These are phyloP conservation scores for Clusia tigrina DNA, from an alignment of 2,888 invertebrate genomes.

Conservation along the genomic window DNA sequence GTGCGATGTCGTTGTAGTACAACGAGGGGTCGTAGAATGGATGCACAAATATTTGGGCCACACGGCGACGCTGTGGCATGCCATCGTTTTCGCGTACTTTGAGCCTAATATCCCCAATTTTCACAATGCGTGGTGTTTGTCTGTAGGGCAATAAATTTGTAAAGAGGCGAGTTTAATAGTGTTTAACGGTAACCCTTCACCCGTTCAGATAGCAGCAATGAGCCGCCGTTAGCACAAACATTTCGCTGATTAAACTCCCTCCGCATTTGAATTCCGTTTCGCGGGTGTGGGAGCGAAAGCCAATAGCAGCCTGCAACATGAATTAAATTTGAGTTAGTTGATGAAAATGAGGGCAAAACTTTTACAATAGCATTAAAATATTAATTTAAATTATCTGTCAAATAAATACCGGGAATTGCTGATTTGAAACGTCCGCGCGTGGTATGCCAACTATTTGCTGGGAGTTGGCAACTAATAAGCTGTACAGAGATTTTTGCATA, in stretches of 20 bases:
- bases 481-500: too few species aligned
- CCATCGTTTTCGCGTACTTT: conserved; percentile 58
- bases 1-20: conserved; percentile 69
- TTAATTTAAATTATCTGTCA: not conserved
- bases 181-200: conserved; percentile 33
- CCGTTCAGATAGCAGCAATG: conserved; percentile 51
- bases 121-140: conserved; percentile 60
- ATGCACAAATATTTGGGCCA: conserved; percentile 62
- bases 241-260: conserved; percentile 50
- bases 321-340: too few species aligned
- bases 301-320: conserved; percentile 50
- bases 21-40: conserved; percentile 65
- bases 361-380: too few species aligned
- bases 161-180: not conserved
- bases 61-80: conserved; percentile 56
- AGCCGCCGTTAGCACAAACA: conserved; percentile 54
- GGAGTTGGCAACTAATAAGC: too few species aligned
- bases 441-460: too few species aligned
- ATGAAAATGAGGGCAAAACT: too few species aligned
- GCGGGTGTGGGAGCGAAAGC: conserved; percentile 41
- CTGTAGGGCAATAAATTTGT: conserved; percentile 18
- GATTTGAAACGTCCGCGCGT: conserved; percentile 16
- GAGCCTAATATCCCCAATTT: conserved; percentile 66
- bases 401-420: not conserved
- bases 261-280: conserved; percentile 54